Conservation (phyloP, 2,888 invertebrate genomes). For the Orthonevra nobilis region DNA sequence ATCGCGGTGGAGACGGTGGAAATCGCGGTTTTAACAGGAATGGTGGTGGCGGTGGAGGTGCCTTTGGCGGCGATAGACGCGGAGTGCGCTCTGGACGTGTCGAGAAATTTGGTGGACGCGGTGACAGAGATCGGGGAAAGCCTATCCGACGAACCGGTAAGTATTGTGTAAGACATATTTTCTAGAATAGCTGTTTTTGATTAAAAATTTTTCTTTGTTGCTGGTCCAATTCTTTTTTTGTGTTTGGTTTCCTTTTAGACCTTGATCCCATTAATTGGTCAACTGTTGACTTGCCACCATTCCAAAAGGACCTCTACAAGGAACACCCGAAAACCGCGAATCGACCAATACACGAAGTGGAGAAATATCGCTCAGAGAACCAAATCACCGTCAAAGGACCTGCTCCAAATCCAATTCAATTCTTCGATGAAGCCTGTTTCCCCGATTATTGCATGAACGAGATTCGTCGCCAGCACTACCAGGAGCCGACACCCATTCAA, state of each 20-base stretch:
- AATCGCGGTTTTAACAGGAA: conserved; percentile 41
- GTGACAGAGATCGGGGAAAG: conserved; percentile 41
- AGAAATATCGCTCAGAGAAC: conserved; percentile 84
- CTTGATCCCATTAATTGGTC: conserved; percentile 83
- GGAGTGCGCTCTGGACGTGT: conserved; percentile 75
- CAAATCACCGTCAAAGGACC: conserved; percentile 89
- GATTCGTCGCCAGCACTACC: conserved; percentile 84
- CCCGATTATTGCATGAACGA: conserved; percentile 87
- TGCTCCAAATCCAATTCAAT: conserved; percentile 88
- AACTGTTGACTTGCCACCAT: conserved; percentile 83
- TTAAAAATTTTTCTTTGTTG: too few relatives aligned
- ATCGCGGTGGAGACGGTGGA: conserved; percentile 41
- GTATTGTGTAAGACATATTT: background rate
- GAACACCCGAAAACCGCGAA: conserved; percentile 85
- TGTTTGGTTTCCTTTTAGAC: too few relatives aligned
- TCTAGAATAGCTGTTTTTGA: background rate
- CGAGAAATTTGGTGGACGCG: conserved; percentile 70
- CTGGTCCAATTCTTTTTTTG: conserved; percentile 81
- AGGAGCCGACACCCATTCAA: conserved; percentile 91
- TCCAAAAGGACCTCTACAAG: conserved; percentile 91
- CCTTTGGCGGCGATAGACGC: conserved; percentile 67
- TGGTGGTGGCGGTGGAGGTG: conserved; percentile 49
- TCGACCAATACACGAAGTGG: conserved; percentile 85
- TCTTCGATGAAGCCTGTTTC: conserved; percentile 89
- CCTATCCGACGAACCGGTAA: conserved; percentile 49